A percentile compares a stretch with the other conserved stretches of the same genome.
These are phyloP conservation scores for Philonicus albiceps DNA, from an alignment of 2,888 invertebrate genomes.

Conservation along the genomic window DNA sequence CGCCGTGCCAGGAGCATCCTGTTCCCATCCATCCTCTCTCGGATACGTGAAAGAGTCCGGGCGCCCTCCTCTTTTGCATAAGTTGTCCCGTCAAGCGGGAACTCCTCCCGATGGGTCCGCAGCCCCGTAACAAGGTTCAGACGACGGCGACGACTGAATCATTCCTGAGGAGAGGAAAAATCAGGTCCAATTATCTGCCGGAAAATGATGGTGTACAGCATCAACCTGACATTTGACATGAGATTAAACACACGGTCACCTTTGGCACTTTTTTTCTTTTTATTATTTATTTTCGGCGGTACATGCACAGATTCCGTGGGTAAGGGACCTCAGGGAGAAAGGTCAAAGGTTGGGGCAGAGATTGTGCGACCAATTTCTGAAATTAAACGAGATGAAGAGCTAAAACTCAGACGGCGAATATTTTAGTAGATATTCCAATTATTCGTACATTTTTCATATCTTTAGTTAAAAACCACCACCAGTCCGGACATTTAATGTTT, in stretches of 20 bases:
- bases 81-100: background rate
- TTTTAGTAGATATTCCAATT: background rate
- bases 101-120: background rate
- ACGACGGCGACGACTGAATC: slow-evolving; percentile 8
- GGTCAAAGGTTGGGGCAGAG: background rate
- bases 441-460: background rate
- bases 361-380: background rate
- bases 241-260: slow-evolving; percentile 17
- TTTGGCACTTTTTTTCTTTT: background rate
- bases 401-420: too few species aligned
- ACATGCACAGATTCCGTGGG: background rate
- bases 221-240: slow-evolving; percentile 47
- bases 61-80: background rate
- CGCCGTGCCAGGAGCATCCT: background rate
- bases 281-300: background rate
- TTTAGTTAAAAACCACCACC: background rate
- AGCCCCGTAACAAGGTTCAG: slow-evolving; percentile 7
- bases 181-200: slow-evolving; percentile 46
- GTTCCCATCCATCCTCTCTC: slow-evolving; percentile 5
- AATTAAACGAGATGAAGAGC: background rate
- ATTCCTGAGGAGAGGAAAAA: slow-evolving; percentile 37
- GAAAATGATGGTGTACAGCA: slow-evolving; percentile 44
- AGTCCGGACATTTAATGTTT: too few species aligned
- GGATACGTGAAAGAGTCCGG: background rate
- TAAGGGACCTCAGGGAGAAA: background rate